A percentile compares a stretch with the other conserved stretches of the same genome.
phyloP scores from a whole-genome alignment of 1,140 invertebrate species.

The Drosophila oshimai region DNA sequence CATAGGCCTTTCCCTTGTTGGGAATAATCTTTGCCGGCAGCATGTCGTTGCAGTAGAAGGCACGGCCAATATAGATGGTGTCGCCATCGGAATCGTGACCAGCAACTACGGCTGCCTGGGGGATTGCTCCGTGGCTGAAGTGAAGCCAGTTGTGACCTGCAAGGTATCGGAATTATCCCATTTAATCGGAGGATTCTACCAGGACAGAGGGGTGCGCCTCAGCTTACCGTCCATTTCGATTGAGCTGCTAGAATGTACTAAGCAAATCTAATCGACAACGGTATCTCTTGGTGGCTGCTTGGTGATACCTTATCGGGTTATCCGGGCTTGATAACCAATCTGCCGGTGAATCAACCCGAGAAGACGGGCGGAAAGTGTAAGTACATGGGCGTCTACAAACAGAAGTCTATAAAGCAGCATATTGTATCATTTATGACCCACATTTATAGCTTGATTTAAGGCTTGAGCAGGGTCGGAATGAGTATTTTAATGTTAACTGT shows the following conservation, averaged over 20 bases:
- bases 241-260: conserved; percentile 31
- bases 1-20: conserved; percentile 74
- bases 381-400: conserved; percentile 6
- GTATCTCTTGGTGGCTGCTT: not conserved
- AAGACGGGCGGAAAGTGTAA: not conserved
- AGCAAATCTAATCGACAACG: not conserved
- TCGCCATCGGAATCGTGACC: conserved; percentile 89
- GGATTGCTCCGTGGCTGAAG: conserved; percentile 60
- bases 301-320: conserved; percentile 30
- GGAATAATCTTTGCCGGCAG: conserved; percentile 91
- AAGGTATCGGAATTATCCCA: not conserved
- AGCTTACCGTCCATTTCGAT: conserved; percentile 61
- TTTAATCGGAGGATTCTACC: not conserved
- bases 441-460: conserved; percentile 44
- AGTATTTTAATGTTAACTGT: not conserved
- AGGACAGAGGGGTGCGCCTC: not conserved
- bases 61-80: conserved; percentile 89
- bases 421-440: conserved; percentile 29
- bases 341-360: conserved; percentile 12
- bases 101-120: conserved; percentile 85
- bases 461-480: not conserved
- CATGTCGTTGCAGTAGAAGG: conserved; percentile 88
- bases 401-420: conserved; percentile 6
- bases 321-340: conserved; percentile 25
- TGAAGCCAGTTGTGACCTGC: conserved; percentile 61